Evolutionary conservation across 2,113 vertebrate genomes (phyloP), one percentile per base, ranked within the genome.

Genomic region (Lampris megalopsis): DNA sequence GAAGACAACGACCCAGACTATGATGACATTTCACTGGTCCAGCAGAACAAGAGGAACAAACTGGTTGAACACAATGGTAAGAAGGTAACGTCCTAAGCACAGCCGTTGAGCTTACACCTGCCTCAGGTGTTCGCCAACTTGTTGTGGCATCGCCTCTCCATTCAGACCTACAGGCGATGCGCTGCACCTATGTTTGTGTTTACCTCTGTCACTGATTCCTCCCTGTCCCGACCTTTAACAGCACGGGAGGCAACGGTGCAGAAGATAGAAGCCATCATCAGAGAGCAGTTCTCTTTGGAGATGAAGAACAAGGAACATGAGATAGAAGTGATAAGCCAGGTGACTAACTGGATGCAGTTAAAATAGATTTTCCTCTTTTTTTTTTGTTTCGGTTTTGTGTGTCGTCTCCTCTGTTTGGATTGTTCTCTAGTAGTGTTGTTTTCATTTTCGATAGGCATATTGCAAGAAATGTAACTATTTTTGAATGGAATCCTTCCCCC

Each of bases 291-390:
- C 93, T 92, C 96, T 0, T 87, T 98, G 3, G 98, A 99, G 93
- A 97, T 99, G 96, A 99, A 97, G 94, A 99, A 95, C 92, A 99
- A 99, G 88, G 98, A 98, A 71, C 97, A 99, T 64, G 98, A 99
- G 91, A 99, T 99, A 77, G 97, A 99, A 92, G 96, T 99, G 65
- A 99, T 99, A 66, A 96, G 97, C 83, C 97, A 99, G 97, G 98
- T 99, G 96, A 79, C 4, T 35, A 96, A 79, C 4, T 35, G 10
- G 3, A 57, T 68, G 36, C 11, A 4, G 9, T 63, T 3, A 1
- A 9, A 49, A 7, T 9, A 2, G 43, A 1, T 1, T 42, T 37
- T 8, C 41, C 9, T 1, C 1, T 40, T 54, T 41, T 57, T 41
- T 57, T 47, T 42, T 24, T 35, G 24, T 2, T n/a, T 6, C 36